Conservation (phyloP, 2,888 invertebrate species). For the Watsonalla binaria region DNA sequence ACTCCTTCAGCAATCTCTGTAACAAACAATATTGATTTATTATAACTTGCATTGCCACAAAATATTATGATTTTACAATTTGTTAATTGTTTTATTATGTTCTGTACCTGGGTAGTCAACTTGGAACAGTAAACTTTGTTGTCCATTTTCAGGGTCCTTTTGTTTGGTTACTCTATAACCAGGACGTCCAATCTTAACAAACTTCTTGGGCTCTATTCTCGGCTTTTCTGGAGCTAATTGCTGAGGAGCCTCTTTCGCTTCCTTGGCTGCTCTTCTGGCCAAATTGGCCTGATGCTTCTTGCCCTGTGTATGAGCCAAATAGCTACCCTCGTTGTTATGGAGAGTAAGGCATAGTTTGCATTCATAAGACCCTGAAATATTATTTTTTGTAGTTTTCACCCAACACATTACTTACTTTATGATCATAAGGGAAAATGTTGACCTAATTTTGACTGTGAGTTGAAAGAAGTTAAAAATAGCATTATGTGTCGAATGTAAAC, state of each 20-base stretch:
- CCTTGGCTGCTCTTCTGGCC: slow-evolving; percentile 98
- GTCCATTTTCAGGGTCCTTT: slow-evolving; percentile 95
- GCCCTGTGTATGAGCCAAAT: slow-evolving; percentile 99
- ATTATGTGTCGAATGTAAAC: too few relatives aligned
- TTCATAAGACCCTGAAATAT: slow-evolving; percentile 90
- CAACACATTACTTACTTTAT: too few relatives aligned
- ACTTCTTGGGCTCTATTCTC: slow-evolving; percentile 98
- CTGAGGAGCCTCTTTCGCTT: slow-evolving; percentile 97
- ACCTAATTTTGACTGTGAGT: too few relatives aligned
- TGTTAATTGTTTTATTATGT: not conserved
- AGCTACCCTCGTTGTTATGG: slow-evolving; percentile 99
- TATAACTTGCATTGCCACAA: too few relatives aligned
- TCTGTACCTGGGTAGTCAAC: slow-evolving; percentile 90
- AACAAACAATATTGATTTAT: slow-evolving; percentile 16
- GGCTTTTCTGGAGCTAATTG: slow-evolving; percentile 97
- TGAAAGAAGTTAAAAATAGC: slow-evolving; percentile 8
- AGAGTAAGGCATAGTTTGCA: slow-evolving; percentile 98
- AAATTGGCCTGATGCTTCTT: slow-evolving; percentile 99
- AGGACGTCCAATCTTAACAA: slow-evolving; percentile 99
- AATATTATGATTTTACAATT: not conserved
- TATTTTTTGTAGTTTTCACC: not conserved
- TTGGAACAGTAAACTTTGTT: slow-evolving; percentile 98
- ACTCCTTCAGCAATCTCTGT: slow-evolving; percentile 92
- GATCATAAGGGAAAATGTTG: too few relatives aligned
- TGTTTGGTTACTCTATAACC: slow-evolving; percentile 99